Evolutionary conservation across 2,888 invertebrate species (phyloP).

Genomic region (Orthosia gracilis): DNA sequence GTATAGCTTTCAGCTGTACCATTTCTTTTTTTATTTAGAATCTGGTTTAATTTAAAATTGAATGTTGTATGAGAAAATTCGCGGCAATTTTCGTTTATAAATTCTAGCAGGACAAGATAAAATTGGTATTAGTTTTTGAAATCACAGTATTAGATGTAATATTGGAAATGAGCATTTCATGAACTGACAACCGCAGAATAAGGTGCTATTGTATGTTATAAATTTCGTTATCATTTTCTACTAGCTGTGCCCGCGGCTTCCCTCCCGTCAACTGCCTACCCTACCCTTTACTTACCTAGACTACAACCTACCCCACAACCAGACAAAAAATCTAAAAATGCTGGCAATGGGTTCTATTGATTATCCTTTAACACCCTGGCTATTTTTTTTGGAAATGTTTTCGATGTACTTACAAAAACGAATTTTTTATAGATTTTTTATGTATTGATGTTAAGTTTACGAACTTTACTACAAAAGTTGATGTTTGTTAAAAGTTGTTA

Average conservation of each 20-base stretch:
- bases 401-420: too few relatives aligned
- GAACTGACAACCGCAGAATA: background rate
- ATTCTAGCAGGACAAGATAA: background rate
- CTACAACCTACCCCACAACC: too few relatives aligned
- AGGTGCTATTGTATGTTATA: background rate
- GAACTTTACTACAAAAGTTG: background rate
- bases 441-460: background rate
- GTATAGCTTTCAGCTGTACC: conserved; percentile 26
- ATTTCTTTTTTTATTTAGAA: conserved; percentile 37
- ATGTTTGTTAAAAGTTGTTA: background rate
- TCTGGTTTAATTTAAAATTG: conserved; percentile 8
- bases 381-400: too few relatives aligned
- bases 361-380: too few relatives aligned
- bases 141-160: background rate
- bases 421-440: too few relatives aligned
- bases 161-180: background rate
- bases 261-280: too few relatives aligned
- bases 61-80: conserved; percentile 24
- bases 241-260: too few relatives aligned
- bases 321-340: too few relatives aligned
- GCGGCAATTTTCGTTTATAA: background rate
- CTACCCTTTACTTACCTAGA: too few relatives aligned
- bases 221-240: background rate
- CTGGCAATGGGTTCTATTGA: too few relatives aligned
- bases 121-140: background rate